Conservation (phyloP, 2,113 vertebrate genomes). For the Cyanoliseus patagonus region DNA sequence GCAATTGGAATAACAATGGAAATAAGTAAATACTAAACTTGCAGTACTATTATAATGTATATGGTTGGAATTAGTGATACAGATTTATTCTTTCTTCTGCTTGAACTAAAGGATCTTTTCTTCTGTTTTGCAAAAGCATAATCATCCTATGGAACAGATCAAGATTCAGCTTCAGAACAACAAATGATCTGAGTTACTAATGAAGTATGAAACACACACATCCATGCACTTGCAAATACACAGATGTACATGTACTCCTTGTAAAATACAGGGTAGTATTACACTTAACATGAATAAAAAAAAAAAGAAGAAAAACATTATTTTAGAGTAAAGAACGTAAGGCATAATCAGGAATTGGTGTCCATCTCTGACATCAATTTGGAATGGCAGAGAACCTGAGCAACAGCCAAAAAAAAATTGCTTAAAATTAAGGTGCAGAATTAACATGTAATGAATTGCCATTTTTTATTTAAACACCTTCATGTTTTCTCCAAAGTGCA, state of each 20-base stretch:
- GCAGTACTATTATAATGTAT: background rate
- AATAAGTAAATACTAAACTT: background rate
- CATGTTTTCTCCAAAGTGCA: background rate
- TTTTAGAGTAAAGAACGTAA: background rate
- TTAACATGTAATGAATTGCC: background rate
- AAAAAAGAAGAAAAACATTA: background rate
- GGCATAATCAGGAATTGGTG: background rate
- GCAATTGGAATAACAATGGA: background rate
- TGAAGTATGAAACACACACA: background rate
- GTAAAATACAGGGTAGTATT: background rate
- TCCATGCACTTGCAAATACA: background rate
- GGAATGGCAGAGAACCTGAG: background rate
- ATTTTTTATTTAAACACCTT: background rate
- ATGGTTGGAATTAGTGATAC: background rate
- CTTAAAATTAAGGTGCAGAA: background rate
- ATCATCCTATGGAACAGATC: background rate
- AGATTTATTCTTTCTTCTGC: background rate
- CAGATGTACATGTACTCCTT: rapidly evolving
- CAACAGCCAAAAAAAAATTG: background rate
- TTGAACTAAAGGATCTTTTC: background rate
- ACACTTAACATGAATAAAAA: background rate
- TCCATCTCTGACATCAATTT: background rate
- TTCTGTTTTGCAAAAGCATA: background rate
- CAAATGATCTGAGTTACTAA: background rate
- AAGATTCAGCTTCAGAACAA: background rate